Evolutionary conservation across 2,888 invertebrate species (phyloP).

Genomic region (Hylaea fasciaria): DNA sequence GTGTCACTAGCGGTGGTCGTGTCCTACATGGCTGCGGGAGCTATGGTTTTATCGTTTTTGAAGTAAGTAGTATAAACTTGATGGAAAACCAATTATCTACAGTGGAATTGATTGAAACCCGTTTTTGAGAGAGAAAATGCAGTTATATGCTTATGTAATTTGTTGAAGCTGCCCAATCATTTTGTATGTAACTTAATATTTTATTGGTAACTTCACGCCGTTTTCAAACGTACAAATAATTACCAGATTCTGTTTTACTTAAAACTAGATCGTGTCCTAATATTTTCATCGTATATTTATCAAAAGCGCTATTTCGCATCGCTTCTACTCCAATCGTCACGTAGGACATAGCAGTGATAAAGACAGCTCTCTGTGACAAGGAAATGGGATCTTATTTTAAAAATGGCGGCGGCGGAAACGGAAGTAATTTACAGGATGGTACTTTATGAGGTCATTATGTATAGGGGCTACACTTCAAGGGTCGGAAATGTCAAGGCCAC

Average conservation of each 20-base stretch:
- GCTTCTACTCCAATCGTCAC: conserved; percentile 1
- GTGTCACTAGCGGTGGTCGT: conserved; percentile 15
- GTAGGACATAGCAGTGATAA: conserved; percentile 15
- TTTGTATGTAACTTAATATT: not conserved
- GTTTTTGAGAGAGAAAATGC: too few relatives aligned
- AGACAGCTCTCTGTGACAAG: conserved; percentile 17
- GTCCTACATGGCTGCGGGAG: not conserved
- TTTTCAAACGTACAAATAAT: too few relatives aligned
- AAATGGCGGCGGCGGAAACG: conserved; percentile 32
- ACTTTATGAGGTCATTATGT: conserved; percentile 31
- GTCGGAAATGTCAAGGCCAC: conserved; percentile 28
- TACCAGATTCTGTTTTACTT: too few relatives aligned
- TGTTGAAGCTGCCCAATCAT: not conserved
- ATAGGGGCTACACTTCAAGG: conserved; percentile 5
- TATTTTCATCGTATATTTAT: too few relatives aligned
- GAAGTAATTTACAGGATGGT: conserved; percentile 34
- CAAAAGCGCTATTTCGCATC: not conserved
- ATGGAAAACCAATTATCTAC: not conserved
- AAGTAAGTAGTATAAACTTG: not conserved
- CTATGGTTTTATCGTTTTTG: not conserved
- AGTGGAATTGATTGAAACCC: too few relatives aligned
- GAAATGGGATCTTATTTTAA: conserved; percentile 33
- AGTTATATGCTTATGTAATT: too few relatives aligned
- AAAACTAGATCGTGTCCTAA: too few relatives aligned
- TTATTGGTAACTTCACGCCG: not conserved